Percentiles rank a stretch among this genome's conserved stretches.
Conservation (phyloP, 1,140 invertebrate genomes). For the Ganaspis sp. region DNA sequence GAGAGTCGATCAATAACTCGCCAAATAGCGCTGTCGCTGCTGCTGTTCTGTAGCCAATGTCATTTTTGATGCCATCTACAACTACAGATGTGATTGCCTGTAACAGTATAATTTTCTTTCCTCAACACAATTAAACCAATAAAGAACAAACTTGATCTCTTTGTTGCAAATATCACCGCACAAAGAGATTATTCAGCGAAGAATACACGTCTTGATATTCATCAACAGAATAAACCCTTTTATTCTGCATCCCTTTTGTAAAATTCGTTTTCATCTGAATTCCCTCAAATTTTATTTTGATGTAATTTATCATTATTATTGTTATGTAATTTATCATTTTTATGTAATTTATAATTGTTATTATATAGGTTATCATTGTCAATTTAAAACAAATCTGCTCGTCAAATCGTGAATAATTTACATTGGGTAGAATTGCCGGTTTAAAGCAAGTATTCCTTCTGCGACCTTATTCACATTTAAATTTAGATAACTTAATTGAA, state of each 20-base stretch:
- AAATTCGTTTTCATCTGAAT: no score
- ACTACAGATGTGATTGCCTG: not conserved
- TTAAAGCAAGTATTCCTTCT: not conserved
- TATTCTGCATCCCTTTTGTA: not conserved
- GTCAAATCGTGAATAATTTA: not conserved
- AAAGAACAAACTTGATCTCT: not conserved
- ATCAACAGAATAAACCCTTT: not conserved
- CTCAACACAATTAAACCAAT: not conserved
- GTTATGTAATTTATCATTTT: no score
- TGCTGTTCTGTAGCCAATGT: constrained; percentile 17
- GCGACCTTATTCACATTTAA: constrained; percentile 5
- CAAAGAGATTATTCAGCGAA: not conserved
- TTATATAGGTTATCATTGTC: no score
- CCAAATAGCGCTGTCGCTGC: constrained; percentile 66
- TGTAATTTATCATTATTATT: no score
- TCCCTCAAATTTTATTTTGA: no score
- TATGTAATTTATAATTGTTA: no score
- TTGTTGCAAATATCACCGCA: not conserved
- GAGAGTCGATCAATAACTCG: constrained; percentile 70
- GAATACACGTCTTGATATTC: constrained; percentile 8
- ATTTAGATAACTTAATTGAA: constrained; percentile 11
- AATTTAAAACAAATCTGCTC: not conserved
- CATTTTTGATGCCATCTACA: constrained; percentile 22
- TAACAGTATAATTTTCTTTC: not conserved
- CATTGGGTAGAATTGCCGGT: not conserved